A percentile compares a stretch with the other conserved stretches of the same genome.
Conservation (phyloP, 2,113 vertebrate genomes). For the Cynoglossus semilaevis region DNA sequence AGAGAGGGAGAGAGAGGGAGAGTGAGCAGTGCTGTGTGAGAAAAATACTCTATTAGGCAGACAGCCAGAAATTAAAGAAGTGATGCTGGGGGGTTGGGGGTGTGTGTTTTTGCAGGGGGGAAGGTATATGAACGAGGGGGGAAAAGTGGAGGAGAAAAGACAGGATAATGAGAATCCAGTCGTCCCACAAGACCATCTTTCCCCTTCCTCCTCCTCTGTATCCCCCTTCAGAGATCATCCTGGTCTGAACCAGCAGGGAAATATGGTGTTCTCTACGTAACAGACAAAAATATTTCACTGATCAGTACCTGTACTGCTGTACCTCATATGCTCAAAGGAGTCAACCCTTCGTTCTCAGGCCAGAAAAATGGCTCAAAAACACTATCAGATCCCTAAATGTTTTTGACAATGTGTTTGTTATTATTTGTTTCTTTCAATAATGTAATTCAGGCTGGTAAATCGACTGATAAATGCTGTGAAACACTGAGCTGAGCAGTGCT, state of each 20-base stretch:
- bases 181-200: constrained; percentile 35
- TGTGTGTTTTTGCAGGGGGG: constrained; percentile 2
- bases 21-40: not conserved
- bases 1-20: not conserved
- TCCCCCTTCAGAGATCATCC: constrained; percentile 3
- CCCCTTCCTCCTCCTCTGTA: not conserved
- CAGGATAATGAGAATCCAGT: constrained; percentile 31
- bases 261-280: not conserved
- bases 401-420: too few relatives aligned
- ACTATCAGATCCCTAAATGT: too few relatives aligned
- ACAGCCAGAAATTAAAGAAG: not conserved
- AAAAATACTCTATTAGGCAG: not conserved
- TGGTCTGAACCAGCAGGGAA: not conserved
- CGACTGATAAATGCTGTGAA: too few relatives aligned
- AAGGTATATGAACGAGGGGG: not conserved
- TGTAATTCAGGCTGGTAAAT: too few relatives aligned
- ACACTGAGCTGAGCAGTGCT: too few relatives aligned
- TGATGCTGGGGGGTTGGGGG: constrained; percentile 8
- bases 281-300: not conserved
- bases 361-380: too few relatives aligned
- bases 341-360: too few relatives aligned
- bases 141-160: constrained; percentile 5
- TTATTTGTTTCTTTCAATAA: too few relatives aligned
- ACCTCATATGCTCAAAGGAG: too few relatives aligned
- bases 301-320: too few relatives aligned